These are phyloP conservation scores for Imbricaverruca yamaguchii DNA, from an alignment of 2,888 invertebrate species.

Conservation along the genomic window DNA sequence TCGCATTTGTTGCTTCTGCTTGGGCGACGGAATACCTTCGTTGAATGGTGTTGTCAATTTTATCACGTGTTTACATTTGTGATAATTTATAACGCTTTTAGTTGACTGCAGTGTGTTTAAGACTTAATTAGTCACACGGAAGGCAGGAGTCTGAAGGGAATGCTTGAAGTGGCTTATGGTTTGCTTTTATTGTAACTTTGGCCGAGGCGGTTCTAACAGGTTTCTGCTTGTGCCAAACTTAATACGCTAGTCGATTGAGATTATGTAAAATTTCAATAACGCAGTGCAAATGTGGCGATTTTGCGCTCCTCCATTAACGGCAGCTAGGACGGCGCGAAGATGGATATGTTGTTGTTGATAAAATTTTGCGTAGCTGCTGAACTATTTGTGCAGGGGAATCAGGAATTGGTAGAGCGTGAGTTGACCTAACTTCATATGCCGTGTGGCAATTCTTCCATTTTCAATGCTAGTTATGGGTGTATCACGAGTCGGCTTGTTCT, in stretches of 20 bases:
- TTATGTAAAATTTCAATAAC: not conserved
- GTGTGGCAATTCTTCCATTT: not conserved
- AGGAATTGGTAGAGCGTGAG: not conserved
- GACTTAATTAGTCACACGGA: not conserved
- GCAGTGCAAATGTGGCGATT: not conserved
- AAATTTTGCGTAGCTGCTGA: not conserved
- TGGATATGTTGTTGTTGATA: not conserved
- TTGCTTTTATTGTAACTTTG: not conserved
- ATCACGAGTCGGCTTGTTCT: not conserved
- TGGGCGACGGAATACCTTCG: not conserved
- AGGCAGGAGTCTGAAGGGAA: not conserved
- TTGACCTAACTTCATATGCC: not conserved
- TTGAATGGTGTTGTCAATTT: not conserved
- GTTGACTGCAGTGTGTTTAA: not conserved
- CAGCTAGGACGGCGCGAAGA: not conserved
- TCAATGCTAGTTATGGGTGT: not conserved
- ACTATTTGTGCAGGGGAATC: not conserved
- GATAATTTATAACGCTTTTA: conserved; percentile 21
- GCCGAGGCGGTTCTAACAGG: not conserved
- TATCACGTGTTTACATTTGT: conserved; percentile 8
- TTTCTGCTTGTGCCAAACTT: conserved; percentile 17
- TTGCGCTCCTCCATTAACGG: not conserved
- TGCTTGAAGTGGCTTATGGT: not conserved
- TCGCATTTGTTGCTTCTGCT: not conserved
- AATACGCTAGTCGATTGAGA: not conserved